Base-by-base conservation (phyloP, 2,888 invertebrate species). In the Meteorus colon region DNA sequence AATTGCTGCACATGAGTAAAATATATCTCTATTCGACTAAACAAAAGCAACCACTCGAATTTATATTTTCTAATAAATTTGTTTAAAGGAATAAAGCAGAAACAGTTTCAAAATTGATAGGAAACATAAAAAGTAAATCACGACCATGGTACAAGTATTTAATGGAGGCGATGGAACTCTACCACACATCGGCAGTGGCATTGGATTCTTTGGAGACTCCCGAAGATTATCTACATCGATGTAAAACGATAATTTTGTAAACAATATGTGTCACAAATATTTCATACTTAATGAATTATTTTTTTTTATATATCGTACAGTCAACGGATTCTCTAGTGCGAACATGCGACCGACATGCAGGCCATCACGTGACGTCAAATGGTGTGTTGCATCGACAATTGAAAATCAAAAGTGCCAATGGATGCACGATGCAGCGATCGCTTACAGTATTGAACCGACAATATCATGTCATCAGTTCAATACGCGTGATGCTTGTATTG, bases 321-420 rank as follows among this genome's bases (percentile, higher is more conserved):
- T 86, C 84, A 87, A 87, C 4, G 89, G 89, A 29, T 90, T 90
- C 74, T 74, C 86, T 67, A 84, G 86, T 31, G 89, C 90, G 16
- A 87, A 89, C 75, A 83, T 84, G 10, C 84, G 86, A 1, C 77
- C 86, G 2, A 78, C 81, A 3, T 90, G 90, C 75, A 82, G 80
- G 8, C 87, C 88, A 0, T 85, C 86, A 4, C 85, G 90, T 70
- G 82, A 84, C 8, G 77, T 90, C 5, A 81, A 80, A 34, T 89
- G 89, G 89, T 96, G 96, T 85, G 93, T 95, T 0, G 93, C 93
- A 0, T 93, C 94, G 0, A 91, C 93, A 16, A 89, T 94, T 0
- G 95, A 95, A 83, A 92, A 92, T 78, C 92, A 93, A 69, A 97
- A 97, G 85, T 97, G 97, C 86, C 92, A 93, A 0, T 95, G 95